Base-by-base conservation (phyloP, 2,797 vertebrate species). In the Lophius americanus region DNA sequence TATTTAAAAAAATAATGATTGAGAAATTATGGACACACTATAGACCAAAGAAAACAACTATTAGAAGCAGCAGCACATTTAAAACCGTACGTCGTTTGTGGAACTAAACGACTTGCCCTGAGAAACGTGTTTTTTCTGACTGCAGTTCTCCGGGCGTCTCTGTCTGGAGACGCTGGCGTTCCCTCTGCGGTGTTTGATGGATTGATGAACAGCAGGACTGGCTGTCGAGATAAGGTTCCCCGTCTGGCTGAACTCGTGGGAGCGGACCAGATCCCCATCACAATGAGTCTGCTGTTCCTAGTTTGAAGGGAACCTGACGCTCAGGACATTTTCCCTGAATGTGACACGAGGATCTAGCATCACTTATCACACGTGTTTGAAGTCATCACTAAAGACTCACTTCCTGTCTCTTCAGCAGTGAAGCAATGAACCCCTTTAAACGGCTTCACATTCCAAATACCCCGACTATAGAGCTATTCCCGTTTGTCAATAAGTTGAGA, bases 171-270 rank as follows among this genome's bases (percentile, higher is more conserved):
- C 75, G 60, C 65, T 33, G 72, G 9, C n/a, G 65, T 55, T 72
- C 59, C n/a, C n/a, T 71, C 64, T 61, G 55, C 41, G 33, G 56
- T 64, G 68, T 81, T 65, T 73, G 71, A 84, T 68, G 49, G 68
- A 72, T 43, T 81, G 82, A 86, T 70, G 72, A 77, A 75, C 64
- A 76, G 73, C 79, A 86, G 81, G 47, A 63, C 64, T 65, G 60
- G 9, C 73, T 84, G 79, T 78, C 74, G 65, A 85, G 86, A 89
- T 84, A 87, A 88, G 47, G 13, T 3, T 57, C 36, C 44, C 49
- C 4, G 32, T 71, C 65, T 82, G 44, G 48, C 64, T 61, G 62
- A 64, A 53, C 48, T 56, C 48, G 50, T 50, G 57, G 41, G 6
- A 61, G 50, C 46, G 9, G 42, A 61, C 2, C 38, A 73, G 85